Percentiles rank a stretch among this genome's conserved stretches.
Conservation (phyloP, 2,888 invertebrate genomes). For the Sinhomidia bicolor region DNA sequence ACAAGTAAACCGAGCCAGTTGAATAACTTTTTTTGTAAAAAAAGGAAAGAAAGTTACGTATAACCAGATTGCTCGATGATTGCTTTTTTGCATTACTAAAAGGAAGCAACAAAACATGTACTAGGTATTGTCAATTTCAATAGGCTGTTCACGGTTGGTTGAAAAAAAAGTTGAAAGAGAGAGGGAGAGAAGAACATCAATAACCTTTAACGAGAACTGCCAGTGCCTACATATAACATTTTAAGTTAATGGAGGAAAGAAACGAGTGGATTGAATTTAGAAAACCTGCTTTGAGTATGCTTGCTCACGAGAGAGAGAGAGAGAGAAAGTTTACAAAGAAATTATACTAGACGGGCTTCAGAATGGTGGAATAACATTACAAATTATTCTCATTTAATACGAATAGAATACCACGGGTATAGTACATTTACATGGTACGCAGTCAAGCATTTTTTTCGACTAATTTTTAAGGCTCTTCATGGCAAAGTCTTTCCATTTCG, state of each 20-base stretch:
- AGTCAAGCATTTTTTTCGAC: no score
- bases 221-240: neutral
- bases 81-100: constrained; percentile 4
- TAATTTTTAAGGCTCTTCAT: no score
- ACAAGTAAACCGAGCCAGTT: no score
- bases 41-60: neutral
- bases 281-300: neutral
- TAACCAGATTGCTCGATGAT: constrained; percentile 13
- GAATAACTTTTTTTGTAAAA: neutral
- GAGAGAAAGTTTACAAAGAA: neutral
- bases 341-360: neutral
- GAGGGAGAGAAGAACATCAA: neutral
- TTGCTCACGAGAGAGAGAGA: neutral
- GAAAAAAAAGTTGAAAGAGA: neutral
- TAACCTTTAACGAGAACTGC: neutral
- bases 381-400: no score
- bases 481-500: no score
- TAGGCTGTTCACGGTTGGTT: neutral
- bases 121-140: neutral
- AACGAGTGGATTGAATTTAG: neutral
- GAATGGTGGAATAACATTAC: neutral
- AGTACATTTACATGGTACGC: no score
- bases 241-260: neutral
- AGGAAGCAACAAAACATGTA: neutral
- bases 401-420: no score